Percentiles rank a stretch among this genome's conserved stretches.
Conservation (phyloP, 1,140 invertebrate genomes). For the Epicauta chinensis region DNA sequence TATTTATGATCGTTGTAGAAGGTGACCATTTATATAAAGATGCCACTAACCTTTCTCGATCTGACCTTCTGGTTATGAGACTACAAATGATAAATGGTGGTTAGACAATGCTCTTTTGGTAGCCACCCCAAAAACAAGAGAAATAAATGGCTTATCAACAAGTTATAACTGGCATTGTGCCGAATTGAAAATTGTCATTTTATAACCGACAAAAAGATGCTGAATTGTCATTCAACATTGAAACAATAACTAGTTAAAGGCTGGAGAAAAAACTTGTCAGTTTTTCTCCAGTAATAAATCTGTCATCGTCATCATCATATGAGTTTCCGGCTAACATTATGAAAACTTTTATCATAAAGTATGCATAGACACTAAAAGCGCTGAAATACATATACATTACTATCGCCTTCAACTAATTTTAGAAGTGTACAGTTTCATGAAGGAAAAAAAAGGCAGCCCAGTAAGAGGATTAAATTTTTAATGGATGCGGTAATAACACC, state of each 20-base stretch:
- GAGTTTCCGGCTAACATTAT: neutral
- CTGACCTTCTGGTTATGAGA: neutral
- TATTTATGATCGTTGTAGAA: constrained; percentile 5
- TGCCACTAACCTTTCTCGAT: constrained; percentile 1
- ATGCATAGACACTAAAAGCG: constrained; percentile 2
- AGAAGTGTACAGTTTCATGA: too few relatives aligned
- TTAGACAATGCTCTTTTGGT: neutral
- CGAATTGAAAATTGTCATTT: neutral
- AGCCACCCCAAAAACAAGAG: neutral
- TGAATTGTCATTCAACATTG: too few relatives aligned
- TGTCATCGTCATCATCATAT: constrained; percentile 3
- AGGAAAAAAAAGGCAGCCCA: too few relatives aligned
- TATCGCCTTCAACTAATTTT: too few relatives aligned
- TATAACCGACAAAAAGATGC: too few relatives aligned
- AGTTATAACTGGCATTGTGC: neutral
- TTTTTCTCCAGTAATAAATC: neutral
- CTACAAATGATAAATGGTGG: constrained; percentile 4
- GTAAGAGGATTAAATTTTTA: too few relatives aligned
- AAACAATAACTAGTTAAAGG: too few relatives aligned
- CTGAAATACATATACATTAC: neutral
- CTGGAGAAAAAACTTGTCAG: too few relatives aligned
- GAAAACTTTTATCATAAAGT: constrained; percentile 4
- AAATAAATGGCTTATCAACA: constrained; percentile 6
- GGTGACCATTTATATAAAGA: neutral
- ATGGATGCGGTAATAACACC: too few relatives aligned